phyloP scores from a whole-genome alignment of 2,888 invertebrate genomes.

The Lottia scabra region DNA sequence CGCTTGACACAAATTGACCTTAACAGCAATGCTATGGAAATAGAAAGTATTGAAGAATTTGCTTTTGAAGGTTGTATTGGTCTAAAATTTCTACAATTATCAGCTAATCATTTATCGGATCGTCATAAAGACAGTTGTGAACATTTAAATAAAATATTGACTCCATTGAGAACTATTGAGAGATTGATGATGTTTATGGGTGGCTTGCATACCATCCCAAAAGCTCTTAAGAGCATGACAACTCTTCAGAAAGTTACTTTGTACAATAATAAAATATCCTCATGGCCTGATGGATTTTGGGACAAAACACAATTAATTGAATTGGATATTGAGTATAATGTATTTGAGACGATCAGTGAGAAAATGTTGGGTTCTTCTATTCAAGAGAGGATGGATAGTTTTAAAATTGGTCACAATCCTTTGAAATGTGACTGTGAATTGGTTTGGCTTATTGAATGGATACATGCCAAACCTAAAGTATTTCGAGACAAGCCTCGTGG shows the following conservation, averaged over 20 bases:
- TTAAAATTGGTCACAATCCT: slow-evolving; percentile 74
- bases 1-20: not conserved
- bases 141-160: not conserved
- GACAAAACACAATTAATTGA: not conserved
- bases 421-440: slow-evolving; percentile 75
- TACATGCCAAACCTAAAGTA: not conserved
- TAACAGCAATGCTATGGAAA: not conserved
- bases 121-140: no score
- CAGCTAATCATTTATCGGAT: not conserved
- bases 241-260: not conserved
- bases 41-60: not conserved
- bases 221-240: not conserved
- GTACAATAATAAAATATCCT: not conserved
- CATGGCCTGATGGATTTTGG: not conserved
- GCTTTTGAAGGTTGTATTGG: not conserved
- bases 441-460: slow-evolving; percentile 34
- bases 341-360: not conserved
- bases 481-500: not conserved
- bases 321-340: not conserved
- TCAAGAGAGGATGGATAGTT: slow-evolving; percentile 45
- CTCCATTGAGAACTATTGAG: not conserved
- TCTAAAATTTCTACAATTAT: not conserved
- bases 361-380: not conserved
- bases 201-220: not conserved
- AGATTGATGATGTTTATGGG: not conserved